Evolutionary conservation across 2,888 invertebrate genomes (phyloP).

Genomic region (Euphydryas editha): DNA sequence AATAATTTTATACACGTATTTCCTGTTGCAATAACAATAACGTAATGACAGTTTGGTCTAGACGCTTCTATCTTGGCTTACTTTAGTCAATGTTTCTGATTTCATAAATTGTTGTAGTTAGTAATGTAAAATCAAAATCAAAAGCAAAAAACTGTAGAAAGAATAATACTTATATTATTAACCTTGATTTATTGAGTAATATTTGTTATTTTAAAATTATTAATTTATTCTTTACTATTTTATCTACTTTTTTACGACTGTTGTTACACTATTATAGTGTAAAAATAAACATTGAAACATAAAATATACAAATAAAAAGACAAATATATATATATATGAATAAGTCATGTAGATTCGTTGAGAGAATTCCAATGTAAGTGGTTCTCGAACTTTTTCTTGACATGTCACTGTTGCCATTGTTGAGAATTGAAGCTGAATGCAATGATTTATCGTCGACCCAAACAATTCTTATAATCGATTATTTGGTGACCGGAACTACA

Average conservation of each 20-base stretch:
- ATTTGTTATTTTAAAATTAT: background rate
- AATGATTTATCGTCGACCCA: slow-evolving; percentile 43
- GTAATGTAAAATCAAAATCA: too few relatives aligned
- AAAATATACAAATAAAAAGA: too few relatives aligned
- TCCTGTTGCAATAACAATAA: background rate
- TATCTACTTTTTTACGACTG: too few relatives aligned
- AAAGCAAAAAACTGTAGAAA: too few relatives aligned
- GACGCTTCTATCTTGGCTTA: background rate
- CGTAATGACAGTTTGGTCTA: background rate
- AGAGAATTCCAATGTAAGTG: background rate
- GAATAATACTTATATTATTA: too few relatives aligned
- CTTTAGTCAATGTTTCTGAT: too few relatives aligned
- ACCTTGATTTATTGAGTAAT: background rate
- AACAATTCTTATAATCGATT: slow-evolving; percentile 56
- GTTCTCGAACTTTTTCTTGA: slow-evolving; percentile 8
- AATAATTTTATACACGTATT: slow-evolving; percentile 5
- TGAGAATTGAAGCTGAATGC: slow-evolving; percentile 35
- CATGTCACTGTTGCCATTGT: slow-evolving; percentile 32
- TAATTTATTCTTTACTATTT: too few relatives aligned
- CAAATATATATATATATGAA: background rate
- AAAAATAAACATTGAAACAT: too few relatives aligned
- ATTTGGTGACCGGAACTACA: slow-evolving; percentile 76
- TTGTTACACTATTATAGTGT: too few relatives aligned
- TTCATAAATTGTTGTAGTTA: too few relatives aligned
- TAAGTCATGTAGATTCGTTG: background rate